Base-by-base conservation (phyloP, 1,140 invertebrate genomes). In the Acromyrmex charruanus region DNA sequence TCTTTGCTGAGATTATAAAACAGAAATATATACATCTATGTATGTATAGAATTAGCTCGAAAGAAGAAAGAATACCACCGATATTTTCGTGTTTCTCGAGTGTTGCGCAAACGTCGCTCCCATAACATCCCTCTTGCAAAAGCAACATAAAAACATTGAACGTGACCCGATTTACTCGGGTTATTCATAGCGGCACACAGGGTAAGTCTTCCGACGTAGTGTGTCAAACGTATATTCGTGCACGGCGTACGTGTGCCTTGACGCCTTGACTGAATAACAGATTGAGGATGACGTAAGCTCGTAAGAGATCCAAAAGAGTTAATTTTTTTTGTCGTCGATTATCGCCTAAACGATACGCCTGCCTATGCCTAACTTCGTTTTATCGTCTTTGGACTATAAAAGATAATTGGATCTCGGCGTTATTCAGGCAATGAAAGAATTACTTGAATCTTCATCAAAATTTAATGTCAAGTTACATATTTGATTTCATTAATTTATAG, bases 61-160 rank as follows among this genome's bases (percentile, higher is more conserved):
- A 25, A 5, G 12, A 9, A 49, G 35, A 14, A n/a, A 49, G 3
- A 35, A 35, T 18, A 10, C 39, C 39, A 44, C 10, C 25, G 55
- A 74, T 84, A 74, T 84, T 74, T 39, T 61, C 25, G 55, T 61
- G 39, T 18, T 74, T 0, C 18, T 39, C 68, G 51, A 86, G 25
- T 65, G 65, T 86, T 86, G 44, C 85, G 85, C 65, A 80, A 79
- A 61, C 53, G 44, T 49, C 44, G 28, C 53, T 44, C 74, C 53
- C 61, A 61, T 74, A 61, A 74, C 68, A 51, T 21, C 18, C 39
- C 72, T 3, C 58, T 18, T 35, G 44, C 14, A 35, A 65, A 87
- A 90, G 82, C 85, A 61, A 44, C 53, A n/a, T 61, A 81, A 71
- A 88, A 89, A 59, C 89, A 90, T 90, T 90, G 89, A 90, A 90